Conservation (phyloP, 1,140 invertebrate species). For the Drosophila willistoni region DNA sequence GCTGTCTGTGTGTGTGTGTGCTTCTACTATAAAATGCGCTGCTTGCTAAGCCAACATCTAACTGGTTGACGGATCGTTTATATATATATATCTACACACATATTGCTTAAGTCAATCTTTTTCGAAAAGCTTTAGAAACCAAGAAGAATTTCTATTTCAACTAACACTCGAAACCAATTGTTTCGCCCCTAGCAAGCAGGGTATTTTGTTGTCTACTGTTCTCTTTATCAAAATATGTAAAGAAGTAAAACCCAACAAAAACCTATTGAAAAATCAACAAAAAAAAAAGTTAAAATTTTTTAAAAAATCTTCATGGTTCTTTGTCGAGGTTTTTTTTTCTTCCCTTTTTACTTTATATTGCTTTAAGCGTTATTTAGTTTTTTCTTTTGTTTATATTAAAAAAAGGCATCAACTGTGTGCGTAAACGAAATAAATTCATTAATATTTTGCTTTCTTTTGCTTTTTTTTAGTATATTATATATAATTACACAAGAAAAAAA, state of each 20-base stretch:
- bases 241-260: conserved; percentile 9
- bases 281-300: conserved; percentile 50
- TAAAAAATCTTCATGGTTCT: conserved; percentile 55
- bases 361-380: conserved; percentile 83
- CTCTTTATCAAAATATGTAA: conserved; percentile 24
- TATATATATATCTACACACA: too few relatives aligned
- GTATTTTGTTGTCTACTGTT: conserved; percentile 1
- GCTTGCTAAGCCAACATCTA: background rate
- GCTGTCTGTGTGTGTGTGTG: background rate
- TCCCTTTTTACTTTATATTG: conserved; percentile 47
- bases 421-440: conserved; percentile 47
- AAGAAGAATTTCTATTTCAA: too few relatives aligned
- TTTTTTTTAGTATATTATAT: conserved; percentile 59
- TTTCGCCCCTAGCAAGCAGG: background rate
- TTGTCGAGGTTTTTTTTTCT: conserved; percentile 57
- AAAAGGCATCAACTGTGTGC: conserved; percentile 28
- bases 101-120: too few relatives aligned
- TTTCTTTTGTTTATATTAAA: conserved; percentile 76
- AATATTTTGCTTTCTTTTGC: conserved; percentile 65
- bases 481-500: conserved; percentile 39
- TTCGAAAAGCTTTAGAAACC: too few relatives aligned
- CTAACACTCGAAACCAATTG: too few relatives aligned
- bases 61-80: too few relatives aligned
- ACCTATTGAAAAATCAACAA: conserved; percentile 35
- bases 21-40: background rate